Evolutionary conservation across 2,888 invertebrate genomes (phyloP).

Genomic region (Napeogenes inachia): DNA sequence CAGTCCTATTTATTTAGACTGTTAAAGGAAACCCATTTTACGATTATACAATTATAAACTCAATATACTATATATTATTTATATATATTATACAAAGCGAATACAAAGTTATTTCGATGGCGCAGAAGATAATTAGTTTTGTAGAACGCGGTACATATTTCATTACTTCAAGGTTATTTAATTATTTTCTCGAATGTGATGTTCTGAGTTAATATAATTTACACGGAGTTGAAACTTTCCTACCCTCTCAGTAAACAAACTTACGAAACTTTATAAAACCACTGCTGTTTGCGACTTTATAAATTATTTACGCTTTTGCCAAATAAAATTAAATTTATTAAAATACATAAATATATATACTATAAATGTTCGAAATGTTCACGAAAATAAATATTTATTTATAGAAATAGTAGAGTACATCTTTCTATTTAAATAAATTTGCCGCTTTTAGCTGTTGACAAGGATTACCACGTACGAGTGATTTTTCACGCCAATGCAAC

Average conservation of each 20-base stretch:
- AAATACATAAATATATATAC: too few relatives aligned
- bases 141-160: too few relatives aligned
- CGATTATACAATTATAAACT: too few relatives aligned
- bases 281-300: not conserved
- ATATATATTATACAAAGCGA: too few relatives aligned
- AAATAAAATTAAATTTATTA: too few relatives aligned
- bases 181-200: constrained; percentile 2
- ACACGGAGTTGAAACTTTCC: not conserved
- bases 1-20: too few relatives aligned
- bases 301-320: not conserved
- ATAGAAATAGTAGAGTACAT: not conserved
- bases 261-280: constrained; percentile 3
- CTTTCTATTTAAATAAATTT: not conserved
- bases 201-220: constrained; percentile 3
- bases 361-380: too few relatives aligned
- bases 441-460: not conserved
- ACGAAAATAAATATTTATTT: too few relatives aligned
- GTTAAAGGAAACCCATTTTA: too few relatives aligned
- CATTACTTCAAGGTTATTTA: constrained; percentile 2
- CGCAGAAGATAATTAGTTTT: too few relatives aligned
- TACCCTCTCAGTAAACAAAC: constrained; percentile 3
- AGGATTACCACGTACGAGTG: constrained; percentile 4
- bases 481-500: constrained; percentile 1
- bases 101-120: too few relatives aligned
- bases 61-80: too few relatives aligned